Base-by-base conservation (phyloP, 2,797 vertebrate species). In the Sciurus vulgaris region DNA sequence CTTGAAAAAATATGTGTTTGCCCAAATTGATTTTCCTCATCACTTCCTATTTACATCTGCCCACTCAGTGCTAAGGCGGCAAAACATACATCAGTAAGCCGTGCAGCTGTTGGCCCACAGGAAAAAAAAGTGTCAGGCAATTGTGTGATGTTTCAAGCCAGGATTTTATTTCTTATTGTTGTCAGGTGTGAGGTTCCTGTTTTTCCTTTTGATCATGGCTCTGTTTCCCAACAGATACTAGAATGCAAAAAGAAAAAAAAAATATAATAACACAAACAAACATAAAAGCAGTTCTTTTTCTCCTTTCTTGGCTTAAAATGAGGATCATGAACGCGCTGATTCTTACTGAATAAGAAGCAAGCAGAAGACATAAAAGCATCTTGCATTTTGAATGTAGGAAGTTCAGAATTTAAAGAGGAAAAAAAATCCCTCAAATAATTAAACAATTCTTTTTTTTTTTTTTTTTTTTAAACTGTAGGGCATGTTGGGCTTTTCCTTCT, bases 21-120 rank as follows among this genome's bases (percentile, higher is more conserved):
- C 98, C 97, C 97, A 96, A 97, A 98, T 98, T 97, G 96, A 98
- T 98, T 98, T 98, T 98, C 98, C 97, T 98, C 97, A 97, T 98
- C 94, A 97, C 98, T 99, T 99, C 99, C 99, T 99, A 98, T 99
- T 99, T 98, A 98, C 98, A 98, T 87, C 97, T 97, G 76, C 96
- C 89, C 98, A 95, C 97, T 98, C 98, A 98, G 98, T 98, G 98
- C 97, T 83, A 98, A 94, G 98, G 94, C 97, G 97, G 98, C 97
- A 98, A 97, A 98, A 98, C 97, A 97, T 41, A 95, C 95, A 85
- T 88, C 96, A 97, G 97, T 98, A 98, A 98, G 97, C 98, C 98
- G 98, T 15, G 93, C 98, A 98, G 98, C 98, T 99, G 98, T 88
- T 97, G 94, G 96, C 82, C 95, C 88, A 88, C 65, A 92, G 97